Base-by-base conservation (phyloP, 2,888 invertebrate genomes). In the Tinea pellionella region DNA sequence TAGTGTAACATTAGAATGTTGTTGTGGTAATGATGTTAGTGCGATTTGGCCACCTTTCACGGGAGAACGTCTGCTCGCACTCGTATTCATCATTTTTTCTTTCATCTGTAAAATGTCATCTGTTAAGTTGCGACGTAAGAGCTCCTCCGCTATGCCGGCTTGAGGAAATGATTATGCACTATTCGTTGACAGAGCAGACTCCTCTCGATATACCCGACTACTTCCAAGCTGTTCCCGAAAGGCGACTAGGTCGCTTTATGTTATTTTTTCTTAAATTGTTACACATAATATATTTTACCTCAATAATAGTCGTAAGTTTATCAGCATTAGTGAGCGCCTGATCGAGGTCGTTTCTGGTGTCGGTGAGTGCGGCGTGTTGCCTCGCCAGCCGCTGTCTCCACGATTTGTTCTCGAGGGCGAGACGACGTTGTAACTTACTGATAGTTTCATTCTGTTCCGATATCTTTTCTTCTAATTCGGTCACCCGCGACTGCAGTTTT, bases 391-490 rank as follows among this genome's bases (percentile, higher is more conserved):
- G 92, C 65, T 93, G 92, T 61, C 89, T 92, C 65, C 90, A 90
- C 71, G 91, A 93, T 81, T 95, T 95, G 1, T 89, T 88, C 73
- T 95, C 94, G 37, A 95, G 77, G 61, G 90, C 88, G 12, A 94
- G 77, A 67, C 92, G 92, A 51, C 94, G 89, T 61, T 93, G 91
- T 63, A 95, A 81, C 64, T 89, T 86, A 62, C 84, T 89, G 62
- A 92, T 89, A 0, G 78, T 84, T 61, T 92, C 91, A 43, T 88
- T 89, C 64, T 93, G 92, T 62, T 90, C 89, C 61, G 90, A 90
- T 4, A 89, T 83, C 57, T 88, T 89, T 0, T 78, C 72, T 16
- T 89, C 86, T 15, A 91, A 71, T 37, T 91, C 88, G 2, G 85
- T 77, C 55, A 92, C 77, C 72, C 92, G 91, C 7, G 90, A 86